Conservation (phyloP, 2,113 vertebrate genomes). For the Brachypteracias leptosomus region DNA sequence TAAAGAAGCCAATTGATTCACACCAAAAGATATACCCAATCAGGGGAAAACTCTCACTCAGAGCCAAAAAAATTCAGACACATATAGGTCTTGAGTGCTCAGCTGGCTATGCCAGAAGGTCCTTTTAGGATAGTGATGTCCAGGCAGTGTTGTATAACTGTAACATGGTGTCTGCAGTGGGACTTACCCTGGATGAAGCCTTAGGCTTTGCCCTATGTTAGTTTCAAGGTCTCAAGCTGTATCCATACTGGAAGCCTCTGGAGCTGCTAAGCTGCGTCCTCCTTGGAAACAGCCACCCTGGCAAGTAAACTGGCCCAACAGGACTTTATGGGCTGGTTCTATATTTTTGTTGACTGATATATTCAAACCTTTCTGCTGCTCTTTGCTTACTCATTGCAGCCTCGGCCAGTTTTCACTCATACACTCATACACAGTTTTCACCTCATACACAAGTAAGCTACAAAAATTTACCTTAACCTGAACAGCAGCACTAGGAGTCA, state of each 20-base stretch:
- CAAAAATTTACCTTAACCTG: not conserved
- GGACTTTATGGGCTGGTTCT: not conserved
- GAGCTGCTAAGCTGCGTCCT: fast-evolving
- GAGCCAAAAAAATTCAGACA: not conserved
- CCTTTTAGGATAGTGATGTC: not conserved
- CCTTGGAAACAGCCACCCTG: not conserved
- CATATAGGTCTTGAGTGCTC: not conserved
- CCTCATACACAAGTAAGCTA: too few relatives aligned
- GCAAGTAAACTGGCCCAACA: fast-evolving
- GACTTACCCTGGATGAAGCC: not conserved
- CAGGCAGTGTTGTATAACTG: not conserved
- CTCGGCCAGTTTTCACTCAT: not conserved
- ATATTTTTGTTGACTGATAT: fast-evolving
- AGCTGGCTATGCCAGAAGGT: not conserved
- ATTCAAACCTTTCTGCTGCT: not conserved
- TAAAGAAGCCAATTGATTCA: not conserved
- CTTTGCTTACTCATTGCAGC: not conserved
- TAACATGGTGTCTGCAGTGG: fast-evolving
- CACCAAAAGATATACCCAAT: fast-evolving
- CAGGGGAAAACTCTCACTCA: not conserved
- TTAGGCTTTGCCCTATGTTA: not conserved
- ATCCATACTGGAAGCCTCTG: not conserved
- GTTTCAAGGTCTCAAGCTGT: not conserved
- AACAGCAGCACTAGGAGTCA: not conserved
- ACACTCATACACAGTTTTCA: too few relatives aligned